Evolutionary conservation across 2,113 vertebrate genomes (phyloP).

Genomic region (Aspiorhynchus laticeps): DNA sequence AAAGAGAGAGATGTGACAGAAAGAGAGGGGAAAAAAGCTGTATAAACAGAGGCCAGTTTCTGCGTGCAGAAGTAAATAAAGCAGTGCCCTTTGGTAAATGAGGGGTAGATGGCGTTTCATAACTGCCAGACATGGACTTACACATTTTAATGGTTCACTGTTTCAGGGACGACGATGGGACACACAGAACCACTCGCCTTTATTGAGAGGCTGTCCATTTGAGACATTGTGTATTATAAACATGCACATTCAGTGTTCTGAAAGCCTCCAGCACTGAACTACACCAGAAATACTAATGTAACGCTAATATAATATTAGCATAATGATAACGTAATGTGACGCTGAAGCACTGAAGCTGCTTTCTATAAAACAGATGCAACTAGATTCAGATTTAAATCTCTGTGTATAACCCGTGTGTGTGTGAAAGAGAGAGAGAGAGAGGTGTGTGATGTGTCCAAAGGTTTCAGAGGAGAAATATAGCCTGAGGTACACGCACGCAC

Average conservation of each 20-base stretch:
- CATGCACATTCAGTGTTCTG: slow-evolving; percentile 9
- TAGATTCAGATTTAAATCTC: not conserved
- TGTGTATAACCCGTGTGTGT: not conserved
- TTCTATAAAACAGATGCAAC: not conserved
- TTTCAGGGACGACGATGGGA: slow-evolving; percentile 9
- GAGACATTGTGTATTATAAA: slow-evolving; percentile 10
- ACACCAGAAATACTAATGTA: slow-evolving; percentile 8
- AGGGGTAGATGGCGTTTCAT: not conserved
- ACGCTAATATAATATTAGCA: slow-evolving; percentile 8
- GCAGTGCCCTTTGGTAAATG: slow-evolving; percentile 25
- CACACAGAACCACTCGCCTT: not conserved
- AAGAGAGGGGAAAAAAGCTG: not conserved
- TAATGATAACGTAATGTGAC: slow-evolving; percentile 4
- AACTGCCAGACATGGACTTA: not conserved
- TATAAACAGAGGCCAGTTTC: not conserved
- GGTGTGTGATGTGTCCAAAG: not conserved
- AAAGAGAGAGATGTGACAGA: not conserved
- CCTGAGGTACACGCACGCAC: not conserved
- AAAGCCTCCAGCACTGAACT: slow-evolving; percentile 6
- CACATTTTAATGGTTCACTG: slow-evolving; percentile 25
- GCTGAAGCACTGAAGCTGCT: not conserved
- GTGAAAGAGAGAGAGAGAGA: not conserved
- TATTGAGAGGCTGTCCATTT: slow-evolving; percentile 5
- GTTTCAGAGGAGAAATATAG: not conserved
- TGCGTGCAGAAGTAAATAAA: slow-evolving; percentile 13